Base-by-base conservation (phyloP, 2,888 invertebrate genomes). In the Icerya purchasi region DNA sequence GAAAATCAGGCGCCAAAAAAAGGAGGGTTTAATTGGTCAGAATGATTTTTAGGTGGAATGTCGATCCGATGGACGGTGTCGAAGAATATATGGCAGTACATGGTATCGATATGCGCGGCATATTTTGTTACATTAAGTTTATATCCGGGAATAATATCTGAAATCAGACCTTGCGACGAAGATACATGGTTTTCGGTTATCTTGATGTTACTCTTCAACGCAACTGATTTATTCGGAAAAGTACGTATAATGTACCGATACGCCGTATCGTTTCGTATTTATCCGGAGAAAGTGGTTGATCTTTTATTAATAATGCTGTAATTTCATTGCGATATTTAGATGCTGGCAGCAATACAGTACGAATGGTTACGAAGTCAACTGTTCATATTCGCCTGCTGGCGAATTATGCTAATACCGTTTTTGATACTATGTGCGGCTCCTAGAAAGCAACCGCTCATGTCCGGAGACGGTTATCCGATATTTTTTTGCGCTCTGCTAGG, bases 121-220 rank as follows among this genome's bases (percentile, higher is more conserved):
- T 92, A 92, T 70, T 87, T 89, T 69, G 87, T 90, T 0, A 92
- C 92, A 0, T 76, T 92, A 2, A 86, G 86, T 62, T 74, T 92
- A 20, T 92, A 92, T 69, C 92, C 92, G 0, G 92, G 92, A 57
- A 87, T 92, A 56, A 83, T 88, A 60, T 87, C 90, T 0, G 91
- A 92, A 71, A 84, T 92, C 24, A 78, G 82, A 18, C 89, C 88
- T 61, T 91, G 90, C 68, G 78, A 78, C 22, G 79, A 89, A 51
- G 82, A 82, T 19, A 80, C 83, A 1, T 92, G 92, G 91, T 88
- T 91, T 86, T 91, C 92, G 0, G 87, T 92, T 25, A 74, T 91
- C 52, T 76, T 92, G 61, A 91, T 92, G 87, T 83, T 89, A 1
- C 78, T 84, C 10, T 92, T 92, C 70, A 92, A 92, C 68, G 78